phyloP scores from a whole-genome alignment of 1,140 invertebrate genomes.

The Glomeris maerens region DNA sequence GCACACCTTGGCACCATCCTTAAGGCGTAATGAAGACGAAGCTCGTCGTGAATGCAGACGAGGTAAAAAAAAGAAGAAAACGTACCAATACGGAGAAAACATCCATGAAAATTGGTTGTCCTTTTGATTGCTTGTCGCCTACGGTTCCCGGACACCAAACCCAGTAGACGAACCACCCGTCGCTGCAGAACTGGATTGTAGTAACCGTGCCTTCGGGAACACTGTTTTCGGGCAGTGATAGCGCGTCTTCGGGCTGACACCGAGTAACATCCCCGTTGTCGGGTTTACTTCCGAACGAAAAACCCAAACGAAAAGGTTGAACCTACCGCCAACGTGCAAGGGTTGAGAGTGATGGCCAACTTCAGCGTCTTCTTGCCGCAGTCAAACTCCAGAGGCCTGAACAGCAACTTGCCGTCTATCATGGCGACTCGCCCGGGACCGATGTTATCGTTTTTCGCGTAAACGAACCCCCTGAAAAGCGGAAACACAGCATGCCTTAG shows the following conservation, averaged over 20 bases:
- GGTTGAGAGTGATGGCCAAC: conserved; percentile 23
- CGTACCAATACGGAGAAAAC: conserved; percentile 22
- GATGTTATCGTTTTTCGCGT: conserved; percentile 24
- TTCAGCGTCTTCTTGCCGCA: conserved; percentile 19
- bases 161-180: conserved; percentile 29
- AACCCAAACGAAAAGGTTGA: neutral
- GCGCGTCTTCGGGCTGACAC: neutral
- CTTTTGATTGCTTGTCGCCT: conserved; percentile 25
- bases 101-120: conserved; percentile 24
- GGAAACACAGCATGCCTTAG: neutral
- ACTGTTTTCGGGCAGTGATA: neutral
- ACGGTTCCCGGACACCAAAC: conserved; percentile 25
- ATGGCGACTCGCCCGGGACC: conserved; percentile 25
- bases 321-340: conserved; percentile 21
- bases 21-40: neutral
- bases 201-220: conserved; percentile 19
- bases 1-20: neutral
- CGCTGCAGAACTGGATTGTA: conserved; percentile 27
- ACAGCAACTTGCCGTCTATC: conserved; percentile 20
- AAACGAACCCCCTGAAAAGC: conserved; percentile 29
- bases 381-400: conserved; percentile 23
- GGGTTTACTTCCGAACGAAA: neutral
- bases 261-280: neutral
- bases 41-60: neutral
- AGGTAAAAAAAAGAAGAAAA: neutral